Percentiles rank a stretch among this genome's conserved stretches.
phyloP scores from a whole-genome alignment of 2,888 invertebrate species.

The Ophion ellenae region DNA sequence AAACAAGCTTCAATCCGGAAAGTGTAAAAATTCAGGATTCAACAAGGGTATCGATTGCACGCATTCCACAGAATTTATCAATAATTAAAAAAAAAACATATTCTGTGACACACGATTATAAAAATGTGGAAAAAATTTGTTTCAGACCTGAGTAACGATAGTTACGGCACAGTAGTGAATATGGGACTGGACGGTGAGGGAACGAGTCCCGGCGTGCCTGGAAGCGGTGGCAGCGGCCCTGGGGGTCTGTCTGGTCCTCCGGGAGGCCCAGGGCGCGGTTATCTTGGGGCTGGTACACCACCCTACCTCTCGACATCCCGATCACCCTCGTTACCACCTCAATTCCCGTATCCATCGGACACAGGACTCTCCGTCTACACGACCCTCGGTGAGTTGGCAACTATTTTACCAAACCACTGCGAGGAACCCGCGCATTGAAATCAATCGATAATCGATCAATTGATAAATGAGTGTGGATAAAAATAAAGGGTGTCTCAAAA shows the following conservation, averaged over 20 bases:
- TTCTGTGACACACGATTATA: not conserved
- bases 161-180: conserved; percentile 93
- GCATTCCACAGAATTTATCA: not conserved
- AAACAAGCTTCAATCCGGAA: too few relatives aligned
- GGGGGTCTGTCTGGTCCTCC: conserved; percentile 74
- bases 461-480: not conserved
- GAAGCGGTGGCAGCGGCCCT: conserved; percentile 83
- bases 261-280: conserved; percentile 85
- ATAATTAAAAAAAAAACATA: not conserved
- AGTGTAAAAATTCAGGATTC: not conserved
- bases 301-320: conserved; percentile 90
- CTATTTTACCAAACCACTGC: not conserved
- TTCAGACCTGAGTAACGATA: conserved; percentile 94
- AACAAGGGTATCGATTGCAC: not conserved
- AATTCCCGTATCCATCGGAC: conserved; percentile 91
- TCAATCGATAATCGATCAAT: too few relatives aligned
- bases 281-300: conserved; percentile 89
- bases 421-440: not conserved
- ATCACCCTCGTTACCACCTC: conserved; percentile 90
- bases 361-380: conserved; percentile 94
- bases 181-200: conserved; percentile 93
- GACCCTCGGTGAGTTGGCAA: conserved; percentile 88
- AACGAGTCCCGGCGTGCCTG: conserved; percentile 89
- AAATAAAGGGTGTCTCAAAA: too few relatives aligned
- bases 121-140: not conserved